Percentiles rank a stretch among this genome's conserved stretches.
Conservation (phyloP, 2,888 invertebrate species). For the Dastarcus helophoroides region DNA sequence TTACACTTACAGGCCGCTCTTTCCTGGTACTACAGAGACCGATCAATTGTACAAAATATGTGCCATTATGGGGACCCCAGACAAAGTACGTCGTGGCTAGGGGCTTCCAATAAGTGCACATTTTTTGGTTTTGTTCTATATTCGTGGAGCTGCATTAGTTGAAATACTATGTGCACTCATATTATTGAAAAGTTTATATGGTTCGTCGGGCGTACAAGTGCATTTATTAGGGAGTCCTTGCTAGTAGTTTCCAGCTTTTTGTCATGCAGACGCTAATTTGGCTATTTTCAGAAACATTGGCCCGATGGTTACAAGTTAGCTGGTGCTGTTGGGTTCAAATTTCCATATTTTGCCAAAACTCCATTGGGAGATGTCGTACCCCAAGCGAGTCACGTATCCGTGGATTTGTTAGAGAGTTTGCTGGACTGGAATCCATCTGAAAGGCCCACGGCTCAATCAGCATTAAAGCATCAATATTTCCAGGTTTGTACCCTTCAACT, state of each 20-base stretch:
- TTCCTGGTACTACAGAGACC: constrained; percentile 94
- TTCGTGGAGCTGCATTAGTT: too few species aligned
- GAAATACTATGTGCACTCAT: too few species aligned
- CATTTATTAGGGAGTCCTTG: too few species aligned
- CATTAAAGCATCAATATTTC: constrained; percentile 54
- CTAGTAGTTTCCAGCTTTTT: too few species aligned
- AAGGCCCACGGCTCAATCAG: constrained; percentile 82
- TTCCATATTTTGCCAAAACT: constrained; percentile 78
- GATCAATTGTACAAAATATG: constrained; percentile 94
- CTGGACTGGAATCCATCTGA: constrained; percentile 86
- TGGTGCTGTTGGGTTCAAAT: constrained; percentile 88
- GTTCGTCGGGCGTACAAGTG: too few species aligned
- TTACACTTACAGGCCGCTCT: constrained; percentile 87
- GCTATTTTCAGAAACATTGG: constrained; percentile 67
- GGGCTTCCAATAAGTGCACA: constrained; percentile 3
- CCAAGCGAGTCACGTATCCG: constrained; percentile 70
- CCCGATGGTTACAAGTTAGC: constrained; percentile 90
- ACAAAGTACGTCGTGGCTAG: constrained; percentile 46
- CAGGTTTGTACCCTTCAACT: constrained; percentile 27
- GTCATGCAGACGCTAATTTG: too few species aligned
- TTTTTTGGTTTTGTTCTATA: too few species aligned
- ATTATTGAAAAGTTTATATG: too few species aligned
- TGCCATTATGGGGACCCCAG: constrained; percentile 85
- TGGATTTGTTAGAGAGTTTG: constrained; percentile 75
- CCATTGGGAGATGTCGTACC: constrained; percentile 70